Evolutionary conservation across 1,140 invertebrate species (phyloP).

Genomic region (Aphidius gifuensis): DNA sequence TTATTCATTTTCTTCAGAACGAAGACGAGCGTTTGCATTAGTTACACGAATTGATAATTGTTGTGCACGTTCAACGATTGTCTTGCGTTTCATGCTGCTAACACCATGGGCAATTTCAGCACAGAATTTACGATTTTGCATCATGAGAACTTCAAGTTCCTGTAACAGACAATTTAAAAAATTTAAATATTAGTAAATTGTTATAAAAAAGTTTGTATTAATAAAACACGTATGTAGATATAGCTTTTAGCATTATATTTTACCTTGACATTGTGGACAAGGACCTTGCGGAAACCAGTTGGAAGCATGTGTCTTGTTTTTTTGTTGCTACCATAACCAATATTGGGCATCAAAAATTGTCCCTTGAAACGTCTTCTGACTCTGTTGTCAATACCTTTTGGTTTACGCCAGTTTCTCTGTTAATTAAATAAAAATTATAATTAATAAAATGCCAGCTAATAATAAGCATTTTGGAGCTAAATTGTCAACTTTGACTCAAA

Average conservation of each 20-base stretch:
- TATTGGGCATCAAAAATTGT: constrained; percentile 97
- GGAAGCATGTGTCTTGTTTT: constrained; percentile 94
- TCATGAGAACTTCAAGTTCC: constrained; percentile 98
- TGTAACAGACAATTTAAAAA: constrained; percentile 51
- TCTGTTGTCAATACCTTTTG: constrained; percentile 99
- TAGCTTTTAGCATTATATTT: constrained; percentile 14
- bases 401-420: constrained; percentile 85
- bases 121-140: constrained; percentile 97
- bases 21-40: constrained; percentile 91
- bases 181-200: constrained; percentile 8
- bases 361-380: constrained; percentile 98
- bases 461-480: background rate
- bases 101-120: constrained; percentile 97
- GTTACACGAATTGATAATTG: constrained; percentile 94
- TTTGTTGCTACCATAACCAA: constrained; percentile 97
- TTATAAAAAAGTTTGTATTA: too few relatives aligned
- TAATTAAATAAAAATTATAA: constrained; percentile 35
- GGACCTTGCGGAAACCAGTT: constrained; percentile 94
- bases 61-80: constrained; percentile 93
- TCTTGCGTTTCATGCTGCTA: constrained; percentile 93
- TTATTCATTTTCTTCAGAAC: constrained; percentile 98
- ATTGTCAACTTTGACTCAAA: background rate
- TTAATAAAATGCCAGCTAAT: constrained; percentile 6
- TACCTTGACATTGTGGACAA: constrained; percentile 82
- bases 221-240: too few relatives aligned